Evolutionary conservation across 2,797 vertebrate genomes (phyloP), one percentile per base, ranked within the genome.

Genomic region (Artibeus lituratus): DNA sequence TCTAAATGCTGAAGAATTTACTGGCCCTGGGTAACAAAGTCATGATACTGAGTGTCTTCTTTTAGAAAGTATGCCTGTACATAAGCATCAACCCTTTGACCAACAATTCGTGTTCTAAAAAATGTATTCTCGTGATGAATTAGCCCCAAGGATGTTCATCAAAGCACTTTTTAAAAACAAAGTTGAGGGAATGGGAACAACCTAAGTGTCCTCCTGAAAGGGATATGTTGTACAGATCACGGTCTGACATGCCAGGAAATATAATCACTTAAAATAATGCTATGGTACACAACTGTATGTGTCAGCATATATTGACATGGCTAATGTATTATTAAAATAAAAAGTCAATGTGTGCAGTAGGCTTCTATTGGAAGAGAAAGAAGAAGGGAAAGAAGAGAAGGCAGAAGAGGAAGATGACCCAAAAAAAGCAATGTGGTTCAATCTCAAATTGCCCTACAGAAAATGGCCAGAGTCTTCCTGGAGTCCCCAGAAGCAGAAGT

Each of bases 1-100:
- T 22, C 67, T 87, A 93, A 81, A 80, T 44, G 74, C 78, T 96
- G 86, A 97, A 94, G 94, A 95, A 83, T 95, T 94, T 94, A 81
- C 2, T 51, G 0, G 72, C 82, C 53, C 44, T 51, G 47, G 42
- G 69, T 87, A 67, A 92, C 53, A 62, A 92, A 77, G 51, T 47
- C 78, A 53, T 2, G 4, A 15, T 81, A 78, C 18, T 26, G 39
- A 37, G n/a, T 44, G 51, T 74, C 57, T 85, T 59, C 78, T 83
- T 96, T 90, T 72, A 90, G 26, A 85, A 94, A 65, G 26, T 26
- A 7, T 8, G 21, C 18, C 62, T 59, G 19, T 15, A 26, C 2
- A 18, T 29, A 73, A 59, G 32, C 35, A 77, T 59, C n/a, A 77
- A 87, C 9, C 42, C 47, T 78, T 65, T 72, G 32, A 74, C 70